A percentile compares a stretch with the other conserved stretches of the same genome.
Conservation (phyloP, 2,888 invertebrate species). For the Rhamphomyia laevipes region DNA sequence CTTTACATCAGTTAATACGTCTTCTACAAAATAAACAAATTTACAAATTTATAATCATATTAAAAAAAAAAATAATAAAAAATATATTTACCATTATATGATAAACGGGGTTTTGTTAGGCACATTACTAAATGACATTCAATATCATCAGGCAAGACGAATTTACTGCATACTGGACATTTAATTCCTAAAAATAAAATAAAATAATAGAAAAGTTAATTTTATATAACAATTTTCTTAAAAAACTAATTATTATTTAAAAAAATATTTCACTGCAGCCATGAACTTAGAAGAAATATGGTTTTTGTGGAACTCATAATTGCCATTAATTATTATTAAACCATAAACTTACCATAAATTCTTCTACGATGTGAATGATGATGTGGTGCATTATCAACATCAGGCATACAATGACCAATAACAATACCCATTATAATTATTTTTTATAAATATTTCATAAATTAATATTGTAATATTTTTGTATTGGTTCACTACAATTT, state of each 20-base stretch:
- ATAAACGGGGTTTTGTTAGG: conserved; percentile 96
- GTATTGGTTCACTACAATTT: neutral
- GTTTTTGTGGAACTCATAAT: neutral
- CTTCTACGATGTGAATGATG: conserved; percentile 26
- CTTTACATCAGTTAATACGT: conserved; percentile 88
- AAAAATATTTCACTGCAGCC: too few relatives aligned
- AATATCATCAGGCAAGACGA: conserved; percentile 95
- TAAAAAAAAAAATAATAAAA: neutral
- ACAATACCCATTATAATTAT: conserved; percentile 60
- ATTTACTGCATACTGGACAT: conserved; percentile 98
- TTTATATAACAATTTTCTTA: too few relatives aligned
- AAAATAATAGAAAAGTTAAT: neutral
- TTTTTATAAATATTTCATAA: neutral
- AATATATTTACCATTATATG: conserved; percentile 80
- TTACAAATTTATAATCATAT: neutral
- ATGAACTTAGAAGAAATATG: too few relatives aligned
- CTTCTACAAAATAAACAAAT: conserved; percentile 60
- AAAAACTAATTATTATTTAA: too few relatives aligned
- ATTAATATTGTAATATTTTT: neutral
- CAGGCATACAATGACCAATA: conserved; percentile 60
- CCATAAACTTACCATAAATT: conserved; percentile 37
- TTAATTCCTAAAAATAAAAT: conserved; percentile 72
- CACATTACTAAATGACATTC: conserved; percentile 99
- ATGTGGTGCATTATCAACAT: conserved; percentile 47
- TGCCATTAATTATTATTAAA: conserved; percentile 4